Conservation (phyloP, 2,888 invertebrate species). For the Mesorhabditis spiculigera region DNA sequence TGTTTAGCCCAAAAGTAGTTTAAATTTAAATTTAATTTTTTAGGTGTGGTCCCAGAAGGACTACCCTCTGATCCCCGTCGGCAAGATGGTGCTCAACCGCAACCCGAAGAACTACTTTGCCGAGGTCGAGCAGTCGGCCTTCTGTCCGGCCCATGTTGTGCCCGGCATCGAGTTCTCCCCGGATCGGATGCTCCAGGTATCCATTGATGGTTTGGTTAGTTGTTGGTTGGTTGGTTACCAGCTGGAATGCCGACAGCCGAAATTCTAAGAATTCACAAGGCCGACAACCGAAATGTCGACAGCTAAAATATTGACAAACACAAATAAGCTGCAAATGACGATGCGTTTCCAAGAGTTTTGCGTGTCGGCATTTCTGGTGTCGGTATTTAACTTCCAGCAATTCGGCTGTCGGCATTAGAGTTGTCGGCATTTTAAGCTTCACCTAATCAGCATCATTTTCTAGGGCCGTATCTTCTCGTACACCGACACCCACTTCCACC, state of each 20-base stretch:
- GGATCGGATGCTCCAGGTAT: conserved; percentile 57
- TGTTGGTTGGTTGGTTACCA: not conserved
- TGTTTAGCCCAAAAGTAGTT: not conserved
- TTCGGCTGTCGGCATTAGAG: not conserved
- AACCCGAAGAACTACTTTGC: conserved; percentile 59
- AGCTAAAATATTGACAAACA: too few relatives aligned
- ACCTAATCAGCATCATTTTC: not conserved
- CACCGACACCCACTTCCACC: conserved; percentile 84
- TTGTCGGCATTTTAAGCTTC: not conserved
- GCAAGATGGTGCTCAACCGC: conserved; percentile 51
- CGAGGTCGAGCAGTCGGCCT: conserved; percentile 58
- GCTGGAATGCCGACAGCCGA: conserved; percentile 7
- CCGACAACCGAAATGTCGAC: not conserved
- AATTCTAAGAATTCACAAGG: not conserved
- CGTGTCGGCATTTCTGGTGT: too few relatives aligned
- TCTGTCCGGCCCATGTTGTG: conserved; percentile 55
- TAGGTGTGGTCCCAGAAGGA: conserved; percentile 56
- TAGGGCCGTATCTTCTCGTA: conserved; percentile 65
- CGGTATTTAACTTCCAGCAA: too few relatives aligned
- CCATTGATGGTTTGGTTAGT: not conserved
- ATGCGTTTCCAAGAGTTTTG: not conserved
- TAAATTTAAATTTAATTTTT: conserved; percentile 6
- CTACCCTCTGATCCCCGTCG: conserved; percentile 56
- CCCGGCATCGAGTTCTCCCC: conserved; percentile 59
- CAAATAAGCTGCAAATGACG: too few relatives aligned